A percentile compares a stretch with the other conserved stretches of the same genome.
Evolutionary conservation across 1,140 invertebrate species (phyloP).

Genomic region (Phthorimaea operculella): DNA sequence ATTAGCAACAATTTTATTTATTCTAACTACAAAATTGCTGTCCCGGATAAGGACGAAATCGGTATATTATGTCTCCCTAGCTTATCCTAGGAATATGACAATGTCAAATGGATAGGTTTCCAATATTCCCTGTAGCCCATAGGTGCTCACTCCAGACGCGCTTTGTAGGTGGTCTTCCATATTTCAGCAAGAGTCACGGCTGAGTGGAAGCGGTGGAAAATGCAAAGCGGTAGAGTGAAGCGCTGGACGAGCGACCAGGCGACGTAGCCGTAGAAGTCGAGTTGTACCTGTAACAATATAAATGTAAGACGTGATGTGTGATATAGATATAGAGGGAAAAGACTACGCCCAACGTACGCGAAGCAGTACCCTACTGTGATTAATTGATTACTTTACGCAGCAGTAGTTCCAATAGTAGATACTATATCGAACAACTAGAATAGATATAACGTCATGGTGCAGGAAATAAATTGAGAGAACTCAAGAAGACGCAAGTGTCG

Average conservation of each 20-base stretch:
- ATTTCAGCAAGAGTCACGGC: slow-evolving; percentile 97
- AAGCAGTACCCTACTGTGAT: too few species aligned
- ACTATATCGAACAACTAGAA: too few species aligned
- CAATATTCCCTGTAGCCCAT: slow-evolving; percentile 15
- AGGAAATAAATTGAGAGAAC: too few species aligned
- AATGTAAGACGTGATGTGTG: too few species aligned
- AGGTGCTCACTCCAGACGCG: slow-evolving; percentile 78
- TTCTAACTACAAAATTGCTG: slow-evolving; percentile 56
- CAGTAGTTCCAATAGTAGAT: too few species aligned
- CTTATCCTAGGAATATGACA: slow-evolving; percentile 23
- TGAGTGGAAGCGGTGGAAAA: slow-evolving; percentile 97
- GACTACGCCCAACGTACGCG: too few species aligned
- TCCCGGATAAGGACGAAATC: slow-evolving; percentile 59
- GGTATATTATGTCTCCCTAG: slow-evolving; percentile 23
- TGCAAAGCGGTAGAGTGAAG: slow-evolving; percentile 92
- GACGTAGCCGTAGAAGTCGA: slow-evolving; percentile 93
- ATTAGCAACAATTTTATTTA: slow-evolving; percentile 42
- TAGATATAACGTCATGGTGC: too few species aligned
- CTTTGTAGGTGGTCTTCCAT: slow-evolving; percentile 98
- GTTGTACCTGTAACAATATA: slow-evolving; percentile 71
- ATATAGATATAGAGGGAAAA: too few species aligned
- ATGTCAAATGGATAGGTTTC: slow-evolving; percentile 30
- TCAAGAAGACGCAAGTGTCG: too few species aligned
- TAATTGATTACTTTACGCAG: too few species aligned
- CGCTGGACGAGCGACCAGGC: slow-evolving; percentile 95